A percentile compares a stretch with the other conserved stretches of the same genome.
Conservation (phyloP, 1,140 invertebrate species). For the Ceratosolen fusciceps region DNA sequence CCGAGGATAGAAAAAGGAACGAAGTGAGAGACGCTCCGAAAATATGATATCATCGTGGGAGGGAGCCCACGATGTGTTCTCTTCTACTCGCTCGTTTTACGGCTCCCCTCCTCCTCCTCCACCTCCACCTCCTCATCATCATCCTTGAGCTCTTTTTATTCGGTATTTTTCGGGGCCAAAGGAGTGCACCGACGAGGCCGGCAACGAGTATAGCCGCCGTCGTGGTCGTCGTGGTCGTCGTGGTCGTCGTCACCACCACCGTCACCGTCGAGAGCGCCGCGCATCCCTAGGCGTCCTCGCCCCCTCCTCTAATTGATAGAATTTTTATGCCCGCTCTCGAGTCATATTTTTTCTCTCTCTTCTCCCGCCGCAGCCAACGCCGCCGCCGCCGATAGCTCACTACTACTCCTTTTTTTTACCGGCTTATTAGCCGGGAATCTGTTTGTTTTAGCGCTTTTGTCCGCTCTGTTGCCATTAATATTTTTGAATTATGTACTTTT, state of each 20-base stretch:
- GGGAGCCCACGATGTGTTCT: constrained; percentile 49
- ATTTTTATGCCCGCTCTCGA: constrained; percentile 40
- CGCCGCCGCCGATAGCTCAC: neutral
- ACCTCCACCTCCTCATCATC: too few species aligned
- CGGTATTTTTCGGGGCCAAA: constrained; percentile 38
- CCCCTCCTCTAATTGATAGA: constrained; percentile 42
- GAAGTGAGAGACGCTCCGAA: constrained; percentile 42
- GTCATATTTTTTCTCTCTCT: constrained; percentile 32
- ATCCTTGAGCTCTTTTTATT: constrained; percentile 34
- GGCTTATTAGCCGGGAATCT: constrained; percentile 29
- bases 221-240: too few species aligned
- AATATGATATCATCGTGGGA: constrained; percentile 52
- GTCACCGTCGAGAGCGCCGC: neutral
- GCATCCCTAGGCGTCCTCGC: neutral
- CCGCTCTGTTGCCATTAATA: constrained; percentile 1
- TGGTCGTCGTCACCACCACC: too few species aligned
- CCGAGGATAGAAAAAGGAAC: constrained; percentile 16
- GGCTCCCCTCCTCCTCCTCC: constrained; percentile 26
- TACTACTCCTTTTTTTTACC: constrained; percentile 11
- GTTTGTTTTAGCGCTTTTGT: constrained; percentile 34
- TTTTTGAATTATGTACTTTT: constrained; percentile 32
- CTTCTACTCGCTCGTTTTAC: constrained; percentile 49
- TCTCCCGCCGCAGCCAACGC: constrained; percentile 2
- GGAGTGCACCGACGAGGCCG: constrained; percentile 20
- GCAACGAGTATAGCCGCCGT: too few species aligned